Evolutionary conservation across 2,888 invertebrate species (phyloP), one percentile per base, ranked within the genome.

Genomic region (Dione vanillae): DNA sequence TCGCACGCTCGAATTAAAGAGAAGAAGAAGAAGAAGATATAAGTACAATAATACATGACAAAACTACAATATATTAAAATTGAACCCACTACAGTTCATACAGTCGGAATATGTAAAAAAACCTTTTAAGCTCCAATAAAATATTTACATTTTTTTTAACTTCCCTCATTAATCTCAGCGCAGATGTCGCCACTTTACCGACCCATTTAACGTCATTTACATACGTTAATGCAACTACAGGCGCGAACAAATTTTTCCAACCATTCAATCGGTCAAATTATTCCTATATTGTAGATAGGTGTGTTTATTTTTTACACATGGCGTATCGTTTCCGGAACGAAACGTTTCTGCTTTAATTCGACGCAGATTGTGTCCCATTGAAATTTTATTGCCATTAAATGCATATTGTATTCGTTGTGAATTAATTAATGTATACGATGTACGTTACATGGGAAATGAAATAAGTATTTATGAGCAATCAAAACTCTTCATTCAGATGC

Each of bases 281-380:
- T 82, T 78, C 82, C 12, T 49, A 49, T 16, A 27, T 37, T 40
- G 16, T 43, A 43, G 19, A 19, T 59, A 19, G n/a, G 49, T 78
- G 82, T 82, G 82, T 85, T 82, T 80, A 81, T 82, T 78, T 77
- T 76, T 77, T 79, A 75, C 83, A 83, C 78, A 81, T 83, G 84
- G 80, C 78, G 75, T 71, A 65, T 72, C 73, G 76, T 73, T 73
- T 73, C 72, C 72, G 72, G 59, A 70, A 70, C 72, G 65, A 52
- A 72, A 65, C 74, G 54, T 72, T 74, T 72, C 74, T 68, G 74
- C 65, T 74, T 74, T 74, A 74, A 74, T 74, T 75, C 76, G 71
- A 72, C 69, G 68, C 77, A 77, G 76, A 76, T 75, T 78, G 78
- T 74, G 69, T 71, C 71, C 71, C 76, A 78, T 79, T 78, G 78